Evolutionary conservation across 2,797 vertebrate species (phyloP).

Genomic region (Rhabdomys pumilio): DNA sequence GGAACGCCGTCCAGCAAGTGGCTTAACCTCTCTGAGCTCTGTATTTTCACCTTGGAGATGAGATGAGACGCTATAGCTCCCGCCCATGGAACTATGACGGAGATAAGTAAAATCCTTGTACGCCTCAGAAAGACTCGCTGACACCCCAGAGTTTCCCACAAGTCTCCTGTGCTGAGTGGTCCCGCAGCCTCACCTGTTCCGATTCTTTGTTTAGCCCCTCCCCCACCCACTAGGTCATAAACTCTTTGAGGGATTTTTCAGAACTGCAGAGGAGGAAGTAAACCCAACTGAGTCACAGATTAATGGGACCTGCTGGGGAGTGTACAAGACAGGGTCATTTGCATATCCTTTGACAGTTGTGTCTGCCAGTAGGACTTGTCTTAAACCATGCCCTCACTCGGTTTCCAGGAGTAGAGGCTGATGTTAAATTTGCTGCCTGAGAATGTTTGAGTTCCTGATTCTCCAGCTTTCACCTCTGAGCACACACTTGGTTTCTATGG

Average conservation of each 20-base stretch:
- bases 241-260: not conserved
- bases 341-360: not conserved
- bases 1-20: not conserved
- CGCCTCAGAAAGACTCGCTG: not conserved
- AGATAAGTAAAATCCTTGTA: not conserved
- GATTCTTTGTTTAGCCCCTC: not conserved
- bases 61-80: not conserved
- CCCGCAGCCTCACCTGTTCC: not conserved
- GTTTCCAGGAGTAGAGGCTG: not conserved
- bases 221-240: not conserved
- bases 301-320: not conserved
- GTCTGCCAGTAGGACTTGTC: not conserved
- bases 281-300: not conserved
- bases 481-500: not conserved
- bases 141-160: not conserved
- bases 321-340: not conserved
- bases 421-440: not conserved
- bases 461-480: not conserved
- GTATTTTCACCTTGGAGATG: not conserved
- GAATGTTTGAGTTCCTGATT: not conserved
- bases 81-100: accelerated
- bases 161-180: not conserved
- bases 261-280: not conserved
- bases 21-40: not conserved
- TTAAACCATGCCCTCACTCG: not conserved